Percentiles rank a stretch among this genome's conserved stretches.
These are phyloP conservation scores for Branchellion lobata DNA, from an alignment of 2,888 invertebrate genomes.

Conservation along the genomic window DNA sequence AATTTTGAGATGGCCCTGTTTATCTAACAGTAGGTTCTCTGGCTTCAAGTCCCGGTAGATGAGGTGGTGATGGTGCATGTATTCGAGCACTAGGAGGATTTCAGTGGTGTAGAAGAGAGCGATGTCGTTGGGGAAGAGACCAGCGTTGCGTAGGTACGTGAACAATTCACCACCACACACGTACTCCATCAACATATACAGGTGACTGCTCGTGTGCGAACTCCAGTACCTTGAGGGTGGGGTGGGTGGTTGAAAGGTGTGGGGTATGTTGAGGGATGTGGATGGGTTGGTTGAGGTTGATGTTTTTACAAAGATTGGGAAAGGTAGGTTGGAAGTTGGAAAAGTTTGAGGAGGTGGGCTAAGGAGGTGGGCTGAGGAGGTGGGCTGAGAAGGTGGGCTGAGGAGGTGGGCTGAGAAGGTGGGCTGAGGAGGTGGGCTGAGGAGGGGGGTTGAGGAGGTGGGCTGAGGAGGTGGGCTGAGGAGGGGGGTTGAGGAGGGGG, in stretches of 20 bases:
- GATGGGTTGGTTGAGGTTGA: no score
- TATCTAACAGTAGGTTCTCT: constrained; percentile 87
- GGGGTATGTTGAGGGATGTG: no score
- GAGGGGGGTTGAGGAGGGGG: no score
- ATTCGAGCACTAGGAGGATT: constrained; percentile 88
- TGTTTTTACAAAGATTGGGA: neutral
- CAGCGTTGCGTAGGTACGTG: constrained; percentile 87
- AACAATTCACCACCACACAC: constrained; percentile 92
- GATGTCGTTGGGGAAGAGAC: constrained; percentile 69
- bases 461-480: no score
- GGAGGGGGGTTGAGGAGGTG: no score
- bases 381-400: no score
- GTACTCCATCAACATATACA: constrained; percentile 96
- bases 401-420: no score
- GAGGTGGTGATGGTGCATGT: constrained; percentile 76
- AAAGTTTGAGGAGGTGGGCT: no score
- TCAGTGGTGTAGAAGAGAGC: constrained; percentile 87
- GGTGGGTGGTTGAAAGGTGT: neutral
- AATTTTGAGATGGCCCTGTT: constrained; percentile 91
- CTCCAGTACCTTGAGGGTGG: constrained; percentile 77
- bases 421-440: no score
- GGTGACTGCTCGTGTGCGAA: constrained; percentile 81
- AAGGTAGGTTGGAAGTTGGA: neutral
- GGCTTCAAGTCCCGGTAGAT: constrained; percentile 63
- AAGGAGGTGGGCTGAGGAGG: no score